Evolutionary conservation across 2,888 invertebrate genomes (phyloP), one percentile per base, ranked within the genome.

Genomic region (Scelioninae gen. 2): DNA sequence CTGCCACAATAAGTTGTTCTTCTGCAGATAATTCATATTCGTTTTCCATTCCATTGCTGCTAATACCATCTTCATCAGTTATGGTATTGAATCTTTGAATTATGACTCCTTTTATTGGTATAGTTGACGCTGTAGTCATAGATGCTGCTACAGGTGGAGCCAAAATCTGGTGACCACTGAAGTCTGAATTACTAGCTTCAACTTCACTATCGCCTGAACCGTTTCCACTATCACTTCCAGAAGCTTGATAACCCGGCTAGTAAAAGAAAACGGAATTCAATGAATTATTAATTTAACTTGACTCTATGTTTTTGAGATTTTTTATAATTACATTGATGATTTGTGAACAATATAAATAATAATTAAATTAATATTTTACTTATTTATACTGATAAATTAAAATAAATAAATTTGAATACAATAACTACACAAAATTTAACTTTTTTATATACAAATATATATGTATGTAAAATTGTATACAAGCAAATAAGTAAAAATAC

Each of bases 191-290:
- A 76, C 83, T 85, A 2, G 80, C 78, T 55, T 85, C 85, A 58
- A 85, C 85, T 41, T 85, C 85, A 18, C 85, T 85, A 85, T 95
- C 95, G 0, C 95, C 95, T 0, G 95, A 95, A 0, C 95, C 95
- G 81, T 95, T 95, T 0, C 95, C 95, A 0, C 95, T 95, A 86
- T 96, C 95, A 0, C 95, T 95, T 0, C 95, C 95, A 22, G 94
- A 94, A 0, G 94, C 92, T 76, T 93, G 93, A 78, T 94, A 94
- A 0, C 82, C 84, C 11, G 80, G 81, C 57, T 82, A 78, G 25
- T 35, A 37, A 33, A 31, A 45, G 50, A 2, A 28, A 28, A 55
- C 22, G 5, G 2, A 31, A 50, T 50, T 50, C 6, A 2, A 33
- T 50, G 18, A 18, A 50, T 2, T 43, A 25, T 28, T 28, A 2